Conservation (phyloP, 2,888 invertebrate genomes). For the Lycia hirtaria region DNA sequence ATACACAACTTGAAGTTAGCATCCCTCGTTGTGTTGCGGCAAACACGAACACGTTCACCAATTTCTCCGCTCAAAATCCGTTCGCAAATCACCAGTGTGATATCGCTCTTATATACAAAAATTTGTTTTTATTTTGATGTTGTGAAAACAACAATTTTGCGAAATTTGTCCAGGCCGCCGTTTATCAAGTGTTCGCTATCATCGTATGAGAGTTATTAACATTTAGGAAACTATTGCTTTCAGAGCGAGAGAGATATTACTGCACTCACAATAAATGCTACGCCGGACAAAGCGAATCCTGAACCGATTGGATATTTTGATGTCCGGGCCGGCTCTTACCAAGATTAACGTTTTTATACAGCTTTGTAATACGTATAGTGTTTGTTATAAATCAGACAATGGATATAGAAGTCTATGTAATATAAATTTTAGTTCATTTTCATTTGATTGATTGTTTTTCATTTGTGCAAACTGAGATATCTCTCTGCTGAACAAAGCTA, state of each 20-base stretch:
- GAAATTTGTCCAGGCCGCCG: constrained; percentile 6
- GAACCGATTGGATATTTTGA: constrained; percentile 44
- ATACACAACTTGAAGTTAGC: too few species aligned
- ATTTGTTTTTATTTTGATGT: too few species aligned
- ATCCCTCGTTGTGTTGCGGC: too few species aligned
- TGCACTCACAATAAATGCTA: constrained; percentile 54
- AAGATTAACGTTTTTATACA: constrained; percentile 46
- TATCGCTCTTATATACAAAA: too few species aligned
- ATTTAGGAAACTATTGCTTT: constrained; percentile 60
- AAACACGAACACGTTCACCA: too few species aligned
- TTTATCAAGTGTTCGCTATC: constrained; percentile 21
- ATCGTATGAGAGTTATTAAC: constrained; percentile 53
- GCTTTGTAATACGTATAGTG: constrained; percentile 3
- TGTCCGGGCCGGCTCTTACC: constrained; percentile 45
- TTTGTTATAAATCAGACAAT: constrained; percentile 9
- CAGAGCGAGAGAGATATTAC: constrained; percentile 58
- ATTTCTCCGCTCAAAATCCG: too few species aligned
- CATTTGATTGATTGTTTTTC: not conserved
- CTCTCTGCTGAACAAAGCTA: too few species aligned
- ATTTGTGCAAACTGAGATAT: too few species aligned
- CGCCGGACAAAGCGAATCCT: constrained; percentile 45
- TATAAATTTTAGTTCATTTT: not conserved
- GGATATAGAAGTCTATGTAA: not conserved
- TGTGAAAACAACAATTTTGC: not conserved
- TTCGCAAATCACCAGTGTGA: too few species aligned